Evolutionary conservation across 2,888 invertebrate species (phyloP).

Genomic region (Syritta pipiens): DNA sequence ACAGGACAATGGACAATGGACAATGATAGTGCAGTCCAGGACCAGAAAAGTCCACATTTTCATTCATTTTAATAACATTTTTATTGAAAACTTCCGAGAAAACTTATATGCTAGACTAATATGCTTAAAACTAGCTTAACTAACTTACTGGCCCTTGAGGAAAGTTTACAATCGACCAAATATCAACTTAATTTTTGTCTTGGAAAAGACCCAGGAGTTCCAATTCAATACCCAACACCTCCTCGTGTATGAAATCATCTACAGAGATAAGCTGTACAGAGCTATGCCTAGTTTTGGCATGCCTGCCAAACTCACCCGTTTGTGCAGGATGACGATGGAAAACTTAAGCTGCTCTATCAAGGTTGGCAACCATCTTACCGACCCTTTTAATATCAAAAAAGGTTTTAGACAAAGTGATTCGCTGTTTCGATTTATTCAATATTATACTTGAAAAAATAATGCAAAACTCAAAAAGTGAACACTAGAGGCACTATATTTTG

Average conservation of each 20-base stretch:
- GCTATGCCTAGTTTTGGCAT: background rate
- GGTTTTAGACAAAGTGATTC: background rate
- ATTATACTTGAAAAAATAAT: background rate
- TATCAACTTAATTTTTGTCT: background rate
- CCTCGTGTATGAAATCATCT: background rate
- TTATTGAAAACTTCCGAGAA: no score
- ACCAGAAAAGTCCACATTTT: no score
- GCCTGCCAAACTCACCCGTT: background rate
- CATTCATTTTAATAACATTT: no score
- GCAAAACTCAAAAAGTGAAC: background rate
- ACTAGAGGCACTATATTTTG: background rate
- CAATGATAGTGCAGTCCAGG: no score
- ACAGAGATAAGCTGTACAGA: background rate
- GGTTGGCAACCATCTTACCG: background rate
- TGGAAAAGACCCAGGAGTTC: background rate
- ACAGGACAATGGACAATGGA: no score
- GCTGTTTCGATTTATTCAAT: background rate
- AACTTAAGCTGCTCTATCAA: background rate
- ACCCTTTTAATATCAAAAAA: background rate
- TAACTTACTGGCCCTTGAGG: no score
- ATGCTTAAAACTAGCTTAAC: no score
- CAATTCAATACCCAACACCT: background rate
- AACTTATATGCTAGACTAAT: no score
- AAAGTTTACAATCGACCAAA: background rate
- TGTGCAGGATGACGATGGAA: slow-evolving; percentile 9